Base-by-base conservation (phyloP, 2,113 vertebrate genomes). In the Dromaius novaehollandiae region DNA sequence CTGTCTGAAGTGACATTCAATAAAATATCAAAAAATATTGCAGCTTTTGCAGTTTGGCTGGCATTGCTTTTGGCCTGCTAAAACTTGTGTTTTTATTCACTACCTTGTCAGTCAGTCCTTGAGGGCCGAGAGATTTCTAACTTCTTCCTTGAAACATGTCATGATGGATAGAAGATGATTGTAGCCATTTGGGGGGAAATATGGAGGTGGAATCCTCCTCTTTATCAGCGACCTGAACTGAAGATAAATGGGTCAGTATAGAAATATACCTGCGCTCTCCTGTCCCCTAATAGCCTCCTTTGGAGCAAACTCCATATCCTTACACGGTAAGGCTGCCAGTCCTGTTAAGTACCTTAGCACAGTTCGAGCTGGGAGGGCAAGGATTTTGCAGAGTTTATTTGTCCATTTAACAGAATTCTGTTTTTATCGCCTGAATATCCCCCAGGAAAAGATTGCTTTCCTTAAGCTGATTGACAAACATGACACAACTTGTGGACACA, bases 41-140 rank as follows among this genome's bases (percentile, higher is more conserved):
- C 42, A 60, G 26, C 64, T 78, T 91, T 44, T 86, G 60, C 80
- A 28, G 20, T 91, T 82, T 0, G 0, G 13, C 44, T 71, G 71
- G 25, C 60, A 80, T 88, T 86, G 75, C 38, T 82, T 88, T 95
- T 63, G 78, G 70, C 56, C 73, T 77, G 87, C 53, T 83, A 77
- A 83, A 78, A 88, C n/a, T 68, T 63, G n/a, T 74, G 11, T 56
- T 97, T 94, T 93, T 96, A 90, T 90, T 97, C 82, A 80, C 60
- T 86, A 26, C 6, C 16, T 15, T 91, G 82, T 94, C 95, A 96
- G 16, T 95, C 85, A 94, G 96, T 60, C 89, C 91, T 97, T 97
- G 94, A 95, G 74, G 38, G 25, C 46, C 34, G 46, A 90, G 28
- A 95, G 89, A 94, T 96, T 96, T 96, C 93, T 81, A 71, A 81